These are phyloP conservation scores for Himalopsyche phryganea DNA, from an alignment of 1,140 invertebrate species.

Conservation along the genomic window DNA sequence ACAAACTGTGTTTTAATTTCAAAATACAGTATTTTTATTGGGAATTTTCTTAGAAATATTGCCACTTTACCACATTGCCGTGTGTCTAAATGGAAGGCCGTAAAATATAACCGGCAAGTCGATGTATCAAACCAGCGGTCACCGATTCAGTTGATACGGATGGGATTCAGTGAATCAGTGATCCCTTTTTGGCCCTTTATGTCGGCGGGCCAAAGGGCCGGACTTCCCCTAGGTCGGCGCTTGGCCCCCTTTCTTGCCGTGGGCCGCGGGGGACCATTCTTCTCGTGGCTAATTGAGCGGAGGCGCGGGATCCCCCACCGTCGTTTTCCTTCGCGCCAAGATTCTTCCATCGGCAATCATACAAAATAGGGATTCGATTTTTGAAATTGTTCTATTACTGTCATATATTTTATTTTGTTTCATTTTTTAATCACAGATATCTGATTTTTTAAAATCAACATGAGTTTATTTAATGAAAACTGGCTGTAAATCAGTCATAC, in stretches of 20 bases:
- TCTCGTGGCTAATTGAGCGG: conserved; percentile 34
- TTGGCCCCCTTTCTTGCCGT: not conserved
- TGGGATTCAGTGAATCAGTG: conserved; percentile 20
- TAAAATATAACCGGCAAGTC: not conserved
- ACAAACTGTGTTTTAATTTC: too few species aligned
- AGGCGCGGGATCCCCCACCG: conserved; percentile 20
- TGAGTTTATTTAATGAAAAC: too few species aligned
- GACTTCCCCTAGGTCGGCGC: too few species aligned
- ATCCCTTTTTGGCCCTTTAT: conserved; percentile 8
- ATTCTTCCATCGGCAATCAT: conserved; percentile 4
- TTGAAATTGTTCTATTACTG: conserved; percentile 7
- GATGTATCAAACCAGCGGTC: conserved; percentile 26
- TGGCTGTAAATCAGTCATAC: too few species aligned
- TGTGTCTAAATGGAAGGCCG: not conserved
- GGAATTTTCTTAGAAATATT: too few species aligned
- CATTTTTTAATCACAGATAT: too few species aligned
- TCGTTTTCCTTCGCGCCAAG: not conserved
- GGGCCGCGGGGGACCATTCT: conserved; percentile 21
- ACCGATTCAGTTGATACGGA: conserved; percentile 18
- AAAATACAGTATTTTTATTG: too few species aligned
- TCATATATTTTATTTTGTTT: too few species aligned
- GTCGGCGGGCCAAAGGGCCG: not conserved
- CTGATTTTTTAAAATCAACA: too few species aligned
- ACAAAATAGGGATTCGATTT: conserved; percentile 7
- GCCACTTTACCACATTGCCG: not conserved